Evolutionary conservation across 1,140 invertebrate genomes (phyloP).

Genomic region (Gryllus bimaculatus): DNA sequence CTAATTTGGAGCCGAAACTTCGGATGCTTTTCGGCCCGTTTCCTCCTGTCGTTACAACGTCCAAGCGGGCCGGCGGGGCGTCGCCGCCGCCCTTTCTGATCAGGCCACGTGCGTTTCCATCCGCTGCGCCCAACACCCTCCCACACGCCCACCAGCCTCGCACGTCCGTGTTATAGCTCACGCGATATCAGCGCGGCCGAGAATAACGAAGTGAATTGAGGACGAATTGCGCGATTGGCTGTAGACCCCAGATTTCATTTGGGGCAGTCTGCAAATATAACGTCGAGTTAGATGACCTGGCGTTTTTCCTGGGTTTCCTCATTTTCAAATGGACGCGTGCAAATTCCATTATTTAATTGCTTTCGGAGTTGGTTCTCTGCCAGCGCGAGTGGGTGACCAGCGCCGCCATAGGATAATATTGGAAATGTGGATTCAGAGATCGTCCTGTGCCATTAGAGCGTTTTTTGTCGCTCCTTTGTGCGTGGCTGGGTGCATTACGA

Average conservation of each 20-base stretch:
- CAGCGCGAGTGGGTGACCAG: not conserved
- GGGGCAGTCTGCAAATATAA: not conserved
- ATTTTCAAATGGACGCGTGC: not conserved
- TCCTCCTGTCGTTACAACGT: not conserved
- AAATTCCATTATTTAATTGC: not conserved
- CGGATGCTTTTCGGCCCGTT: not conserved
- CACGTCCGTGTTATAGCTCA: not conserved
- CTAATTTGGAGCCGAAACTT: not conserved
- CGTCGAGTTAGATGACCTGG: not conserved
- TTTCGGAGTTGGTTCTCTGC: not conserved
- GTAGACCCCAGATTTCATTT: not conserved
- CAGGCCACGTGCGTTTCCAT: too few species aligned
- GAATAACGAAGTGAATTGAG: not conserved
- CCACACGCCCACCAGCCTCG: too few species aligned
- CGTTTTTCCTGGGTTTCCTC: not conserved
- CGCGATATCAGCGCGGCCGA: not conserved
- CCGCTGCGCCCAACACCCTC: too few species aligned
- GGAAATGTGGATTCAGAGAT: too few species aligned
- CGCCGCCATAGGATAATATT: too few species aligned
- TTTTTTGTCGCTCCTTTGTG: too few species aligned
- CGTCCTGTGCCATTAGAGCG: too few species aligned
- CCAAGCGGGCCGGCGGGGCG: too few species aligned
- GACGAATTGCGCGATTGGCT: not conserved
- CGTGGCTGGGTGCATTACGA: too few species aligned
- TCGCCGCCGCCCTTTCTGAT: too few species aligned